These are phyloP conservation scores for Polietes domitor DNA, from an alignment of 2,888 invertebrate genomes.

Conservation along the genomic window DNA sequence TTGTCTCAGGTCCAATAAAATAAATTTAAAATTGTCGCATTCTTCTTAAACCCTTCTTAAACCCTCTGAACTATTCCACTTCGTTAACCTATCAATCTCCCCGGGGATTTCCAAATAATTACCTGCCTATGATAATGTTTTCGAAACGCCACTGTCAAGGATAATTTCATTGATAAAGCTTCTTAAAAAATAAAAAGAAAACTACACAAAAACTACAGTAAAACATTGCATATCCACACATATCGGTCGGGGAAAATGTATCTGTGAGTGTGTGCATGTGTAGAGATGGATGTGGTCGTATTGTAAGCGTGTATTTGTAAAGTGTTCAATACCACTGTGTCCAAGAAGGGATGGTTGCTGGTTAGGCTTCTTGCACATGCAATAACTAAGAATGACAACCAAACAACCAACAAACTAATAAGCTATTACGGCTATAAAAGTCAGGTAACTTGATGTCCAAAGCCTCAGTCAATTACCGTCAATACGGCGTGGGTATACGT, in stretches of 20 bases:
- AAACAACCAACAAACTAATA: slow-evolving; percentile 56
- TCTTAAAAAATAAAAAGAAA: slow-evolving; percentile 47
- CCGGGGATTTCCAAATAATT: not conserved
- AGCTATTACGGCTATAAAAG: slow-evolving; percentile 65
- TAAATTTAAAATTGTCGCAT: too few relatives aligned
- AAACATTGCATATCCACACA: slow-evolving; percentile 19
- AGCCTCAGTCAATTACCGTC: slow-evolving; percentile 64
- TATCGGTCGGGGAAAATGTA: not conserved
- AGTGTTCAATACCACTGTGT: slow-evolving; percentile 54
- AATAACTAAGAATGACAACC: slow-evolving; percentile 20
- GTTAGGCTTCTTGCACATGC: slow-evolving; percentile 60
- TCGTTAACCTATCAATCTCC: not conserved
- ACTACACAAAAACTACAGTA: slow-evolving; percentile 19
- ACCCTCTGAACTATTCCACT: not conserved
- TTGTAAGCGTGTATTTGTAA: slow-evolving; percentile 27
- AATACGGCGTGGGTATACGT: slow-evolving; percentile 60
- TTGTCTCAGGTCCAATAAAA: too few relatives aligned
- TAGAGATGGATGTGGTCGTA: slow-evolving; percentile 2
- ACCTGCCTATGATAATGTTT: too few relatives aligned
- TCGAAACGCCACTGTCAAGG: slow-evolving; percentile 35
- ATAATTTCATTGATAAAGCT: slow-evolving; percentile 60
- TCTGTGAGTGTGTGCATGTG: not conserved
- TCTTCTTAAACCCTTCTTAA: too few relatives aligned
- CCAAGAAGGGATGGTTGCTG: slow-evolving; percentile 57
- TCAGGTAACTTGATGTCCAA: slow-evolving; percentile 60